These are phyloP conservation scores for Umimayanthus chanpuru DNA, from an alignment of 92 coral and sea anemone genomes.

Conservation along the genomic window DNA sequence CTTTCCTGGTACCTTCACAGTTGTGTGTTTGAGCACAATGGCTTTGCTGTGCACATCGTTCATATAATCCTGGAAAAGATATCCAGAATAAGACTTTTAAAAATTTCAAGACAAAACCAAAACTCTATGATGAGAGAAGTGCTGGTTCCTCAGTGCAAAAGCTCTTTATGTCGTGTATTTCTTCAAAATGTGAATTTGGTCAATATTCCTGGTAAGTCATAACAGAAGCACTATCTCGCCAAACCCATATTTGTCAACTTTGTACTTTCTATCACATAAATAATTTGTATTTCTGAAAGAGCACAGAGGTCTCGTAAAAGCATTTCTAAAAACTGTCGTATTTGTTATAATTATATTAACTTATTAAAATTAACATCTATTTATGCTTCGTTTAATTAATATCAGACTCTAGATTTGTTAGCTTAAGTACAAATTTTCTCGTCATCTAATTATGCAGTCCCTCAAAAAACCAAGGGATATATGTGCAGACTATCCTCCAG, in stretches of 20 bases:
- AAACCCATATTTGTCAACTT: not conserved
- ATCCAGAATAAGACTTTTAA: not conserved
- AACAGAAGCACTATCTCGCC: not conserved
- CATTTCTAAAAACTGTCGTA: not conserved
- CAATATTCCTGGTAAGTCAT: not conserved
- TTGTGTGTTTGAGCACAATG: conserved; percentile 86
- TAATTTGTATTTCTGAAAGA: too few species aligned
- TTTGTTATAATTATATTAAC: too few species aligned
- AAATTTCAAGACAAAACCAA: too few species aligned
- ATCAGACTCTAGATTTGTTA: too few species aligned
- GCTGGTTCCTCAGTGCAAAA: not conserved
- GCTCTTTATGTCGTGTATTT: not conserved
- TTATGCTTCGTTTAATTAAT: too few species aligned
- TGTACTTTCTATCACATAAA: not conserved
- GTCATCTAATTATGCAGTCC: too few species aligned
- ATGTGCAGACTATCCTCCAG: too few species aligned
- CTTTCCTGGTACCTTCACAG: conserved; percentile 96
- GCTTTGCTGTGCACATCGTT: conserved; percentile 84
- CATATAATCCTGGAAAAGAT: conserved; percentile 81
- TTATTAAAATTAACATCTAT: too few species aligned
- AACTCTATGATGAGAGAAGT: not conserved
- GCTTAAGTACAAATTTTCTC: too few species aligned
- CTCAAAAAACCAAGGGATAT: too few species aligned
- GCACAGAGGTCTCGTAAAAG: not conserved
- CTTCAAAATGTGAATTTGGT: not conserved